phyloP scores from a whole-genome alignment of 2,888 invertebrate genomes.

The Patella ulyssiponensis region DNA sequence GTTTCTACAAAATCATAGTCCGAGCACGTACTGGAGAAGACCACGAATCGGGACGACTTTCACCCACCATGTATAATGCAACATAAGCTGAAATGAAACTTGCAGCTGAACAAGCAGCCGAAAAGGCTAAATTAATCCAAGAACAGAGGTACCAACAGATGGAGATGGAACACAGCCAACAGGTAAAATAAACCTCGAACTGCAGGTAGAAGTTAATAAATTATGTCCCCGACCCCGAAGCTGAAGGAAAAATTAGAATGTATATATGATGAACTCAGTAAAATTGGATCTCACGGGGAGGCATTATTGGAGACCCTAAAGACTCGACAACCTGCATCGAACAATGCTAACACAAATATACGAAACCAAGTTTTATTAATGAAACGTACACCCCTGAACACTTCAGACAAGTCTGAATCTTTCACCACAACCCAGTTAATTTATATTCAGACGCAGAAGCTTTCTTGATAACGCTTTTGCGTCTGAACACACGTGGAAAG shows the following conservation, averaged over 20 bases:
- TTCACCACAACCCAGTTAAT: too few relatives aligned
- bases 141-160: not conserved
- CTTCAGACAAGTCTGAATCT: too few relatives aligned
- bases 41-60: not conserved
- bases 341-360: not conserved
- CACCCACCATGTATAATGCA: not conserved
- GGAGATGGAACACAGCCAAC: not conserved
- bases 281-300: not conserved
- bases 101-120: not conserved
- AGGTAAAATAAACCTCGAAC: not conserved
- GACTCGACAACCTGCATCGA: not conserved
- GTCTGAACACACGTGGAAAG: not conserved
- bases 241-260: not conserved
- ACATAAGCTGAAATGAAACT: not conserved
- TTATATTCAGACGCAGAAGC: not conserved
- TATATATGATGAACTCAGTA: not conserved
- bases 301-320: not conserved
- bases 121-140: not conserved
- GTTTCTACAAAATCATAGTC: too few relatives aligned
- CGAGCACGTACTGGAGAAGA: not conserved
- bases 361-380: too few relatives aligned
- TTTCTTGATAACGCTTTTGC: not conserved
- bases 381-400: too few relatives aligned
- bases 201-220: not conserved
- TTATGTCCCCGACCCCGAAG: not conserved